These are phyloP conservation scores for Euplexia lucipara DNA, from an alignment of 2,888 invertebrate genomes.

Conservation along the genomic window DNA sequence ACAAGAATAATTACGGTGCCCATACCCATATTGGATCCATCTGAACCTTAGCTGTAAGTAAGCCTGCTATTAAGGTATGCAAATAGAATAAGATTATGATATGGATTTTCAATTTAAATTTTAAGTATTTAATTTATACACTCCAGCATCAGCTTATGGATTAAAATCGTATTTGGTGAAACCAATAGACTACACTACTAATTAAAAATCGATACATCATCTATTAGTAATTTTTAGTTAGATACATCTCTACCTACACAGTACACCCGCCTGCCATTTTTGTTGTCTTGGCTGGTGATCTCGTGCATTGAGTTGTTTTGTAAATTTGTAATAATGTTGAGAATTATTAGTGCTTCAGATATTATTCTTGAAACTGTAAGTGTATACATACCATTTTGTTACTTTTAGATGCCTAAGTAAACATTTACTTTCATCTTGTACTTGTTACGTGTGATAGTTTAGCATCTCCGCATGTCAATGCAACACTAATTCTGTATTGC, in stretches of 20 bases:
- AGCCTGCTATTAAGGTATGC: too few relatives aligned
- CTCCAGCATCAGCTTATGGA: too few relatives aligned
- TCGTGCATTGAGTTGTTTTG: slow-evolving; percentile 18
- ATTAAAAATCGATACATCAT: too few relatives aligned
- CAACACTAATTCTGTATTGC: neutral
- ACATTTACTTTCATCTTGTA: neutral
- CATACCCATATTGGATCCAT: too few relatives aligned
- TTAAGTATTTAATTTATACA: too few relatives aligned
- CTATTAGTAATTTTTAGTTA: too few relatives aligned
- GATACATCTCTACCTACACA: slow-evolving; percentile 2
- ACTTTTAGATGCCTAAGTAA: neutral
- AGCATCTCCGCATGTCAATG: slow-evolving; percentile 1
- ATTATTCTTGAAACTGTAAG: slow-evolving; percentile 65
- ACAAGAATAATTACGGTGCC: too few relatives aligned
- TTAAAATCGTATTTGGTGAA: too few relatives aligned
- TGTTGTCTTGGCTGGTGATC: slow-evolving; percentile 14
- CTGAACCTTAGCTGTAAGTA: too few relatives aligned
- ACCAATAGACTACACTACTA: too few relatives aligned
- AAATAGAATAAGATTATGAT: too few relatives aligned
- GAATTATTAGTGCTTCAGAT: slow-evolving; percentile 45
- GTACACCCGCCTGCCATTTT: slow-evolving; percentile 36
- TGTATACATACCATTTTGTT: slow-evolving; percentile 22
- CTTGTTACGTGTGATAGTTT: neutral
- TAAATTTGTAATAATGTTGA: slow-evolving; percentile 55
- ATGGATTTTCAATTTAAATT: too few relatives aligned